Conservation (phyloP, 1,140 invertebrate species). For the Orchestia grillus region DNA sequence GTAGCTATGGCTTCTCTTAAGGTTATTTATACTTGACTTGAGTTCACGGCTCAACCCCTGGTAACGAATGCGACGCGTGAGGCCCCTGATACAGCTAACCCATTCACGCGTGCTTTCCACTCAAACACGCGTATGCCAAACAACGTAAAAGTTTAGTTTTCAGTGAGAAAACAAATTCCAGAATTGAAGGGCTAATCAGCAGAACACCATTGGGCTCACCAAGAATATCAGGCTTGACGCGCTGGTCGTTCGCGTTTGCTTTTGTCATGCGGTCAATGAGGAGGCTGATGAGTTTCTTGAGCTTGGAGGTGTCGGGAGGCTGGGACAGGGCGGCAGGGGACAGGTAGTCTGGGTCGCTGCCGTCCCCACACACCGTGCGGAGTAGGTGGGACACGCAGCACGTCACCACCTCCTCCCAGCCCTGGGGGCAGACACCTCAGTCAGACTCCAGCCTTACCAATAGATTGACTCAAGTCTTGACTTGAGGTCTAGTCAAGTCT, state of each 20-base stretch:
- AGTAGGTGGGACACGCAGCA: constrained; percentile 74
- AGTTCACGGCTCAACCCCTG: no score
- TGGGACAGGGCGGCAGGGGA: constrained; percentile 72
- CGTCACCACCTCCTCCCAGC: constrained; percentile 77
- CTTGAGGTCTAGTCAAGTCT: no score
- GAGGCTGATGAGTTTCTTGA: constrained; percentile 76
- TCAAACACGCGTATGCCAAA: no score
- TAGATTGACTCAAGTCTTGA: neutral
- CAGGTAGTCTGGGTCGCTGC: constrained; percentile 72
- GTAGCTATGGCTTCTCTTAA: no score
- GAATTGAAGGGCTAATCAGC: no score
- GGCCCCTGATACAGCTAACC: no score
- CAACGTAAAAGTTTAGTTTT: no score
- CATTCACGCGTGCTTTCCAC: no score
- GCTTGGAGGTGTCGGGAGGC: constrained; percentile 74
- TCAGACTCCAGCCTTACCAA: neutral
- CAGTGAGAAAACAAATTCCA: no score
- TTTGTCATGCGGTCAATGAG: constrained; percentile 74
- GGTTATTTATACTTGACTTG: no score
- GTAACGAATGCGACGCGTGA: no score
- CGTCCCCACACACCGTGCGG: constrained; percentile 73
- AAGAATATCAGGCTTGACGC: neutral
- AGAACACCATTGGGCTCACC: neutral
- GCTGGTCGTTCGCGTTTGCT: constrained; percentile 65
- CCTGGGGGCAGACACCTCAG: constrained; percentile 69